These are phyloP conservation scores for Acholoe squamosa DNA, from an alignment of 2,888 invertebrate species.

Conservation along the genomic window DNA sequence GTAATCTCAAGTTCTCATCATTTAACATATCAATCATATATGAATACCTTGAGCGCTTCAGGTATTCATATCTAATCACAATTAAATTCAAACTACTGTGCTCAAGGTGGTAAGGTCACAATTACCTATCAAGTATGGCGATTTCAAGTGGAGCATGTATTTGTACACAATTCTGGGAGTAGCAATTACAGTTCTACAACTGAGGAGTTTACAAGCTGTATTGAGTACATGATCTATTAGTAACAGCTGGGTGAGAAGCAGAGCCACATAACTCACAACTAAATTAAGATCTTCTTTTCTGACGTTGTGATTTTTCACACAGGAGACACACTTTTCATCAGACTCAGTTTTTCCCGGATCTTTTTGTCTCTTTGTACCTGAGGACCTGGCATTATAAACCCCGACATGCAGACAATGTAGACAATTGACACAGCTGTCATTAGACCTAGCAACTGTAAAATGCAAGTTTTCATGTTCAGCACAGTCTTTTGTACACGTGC, in stretches of 20 bases:
- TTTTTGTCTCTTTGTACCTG: background rate
- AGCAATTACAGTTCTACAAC: background rate
- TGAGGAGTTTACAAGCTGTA: background rate
- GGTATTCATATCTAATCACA: too few species aligned
- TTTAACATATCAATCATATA: background rate
- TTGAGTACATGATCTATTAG: background rate
- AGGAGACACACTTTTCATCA: background rate
- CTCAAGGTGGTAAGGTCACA: too few species aligned
- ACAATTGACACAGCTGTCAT: background rate
- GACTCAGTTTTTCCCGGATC: background rate
- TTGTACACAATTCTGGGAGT: slow-evolving; percentile 39
- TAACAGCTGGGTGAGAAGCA: background rate
- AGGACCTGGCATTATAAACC: background rate
- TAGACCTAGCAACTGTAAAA: background rate
- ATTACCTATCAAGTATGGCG: slow-evolving; percentile 21
- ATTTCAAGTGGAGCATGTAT: slow-evolving; percentile 43
- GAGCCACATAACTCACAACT: background rate
- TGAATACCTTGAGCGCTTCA: background rate
- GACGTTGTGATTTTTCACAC: background rate
- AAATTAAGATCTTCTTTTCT: background rate
- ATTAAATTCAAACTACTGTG: too few species aligned
- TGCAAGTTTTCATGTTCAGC: background rate
- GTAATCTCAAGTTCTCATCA: background rate
- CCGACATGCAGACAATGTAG: background rate
- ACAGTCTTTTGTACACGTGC: background rate